Conservation (phyloP, 2,888 invertebrate species). For the Agrotis ipsilon region DNA sequence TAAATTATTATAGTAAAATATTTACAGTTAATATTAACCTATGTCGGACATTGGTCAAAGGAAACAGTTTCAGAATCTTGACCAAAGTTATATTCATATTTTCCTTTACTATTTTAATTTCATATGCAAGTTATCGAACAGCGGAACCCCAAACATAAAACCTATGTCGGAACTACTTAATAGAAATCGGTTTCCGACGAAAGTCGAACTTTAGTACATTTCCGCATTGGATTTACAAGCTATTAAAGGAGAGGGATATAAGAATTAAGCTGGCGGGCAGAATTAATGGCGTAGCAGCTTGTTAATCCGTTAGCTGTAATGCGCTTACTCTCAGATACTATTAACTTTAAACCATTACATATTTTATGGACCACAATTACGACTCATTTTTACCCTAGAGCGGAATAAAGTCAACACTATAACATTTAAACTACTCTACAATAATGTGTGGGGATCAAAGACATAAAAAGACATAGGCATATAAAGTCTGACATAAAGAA, state of each 20-base stretch:
- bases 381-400: conserved; percentile 33
- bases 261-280: conserved; percentile 57
- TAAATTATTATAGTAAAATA: conserved; percentile 5
- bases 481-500: conserved; percentile 44
- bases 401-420: conserved; percentile 42
- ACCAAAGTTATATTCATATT: background rate
- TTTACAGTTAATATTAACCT: conserved; percentile 6
- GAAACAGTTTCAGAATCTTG: background rate
- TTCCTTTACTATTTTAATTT: conserved; percentile 10
- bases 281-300: conserved; percentile 61
- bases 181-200: conserved; percentile 17
- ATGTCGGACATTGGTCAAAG: background rate
- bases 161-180: conserved; percentile 22
- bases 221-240: conserved; percentile 52
- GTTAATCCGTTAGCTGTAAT: conserved; percentile 63
- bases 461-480: conserved; percentile 37
- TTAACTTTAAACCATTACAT: conserved; percentile 51
- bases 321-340: conserved; percentile 64
- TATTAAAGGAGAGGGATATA: conserved; percentile 56
- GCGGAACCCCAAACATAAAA: background rate
- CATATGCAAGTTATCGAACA: conserved; percentile 13
- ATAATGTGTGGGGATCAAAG: conserved; percentile 30
- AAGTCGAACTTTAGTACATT: conserved; percentile 35
- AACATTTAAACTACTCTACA: conserved; percentile 38
- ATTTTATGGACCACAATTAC: conserved; percentile 47